Evolutionary conservation across 2,797 vertebrate species (phyloP), one percentile per base, ranked within the genome.

Genomic region (Melopsittacus undulatus): DNA sequence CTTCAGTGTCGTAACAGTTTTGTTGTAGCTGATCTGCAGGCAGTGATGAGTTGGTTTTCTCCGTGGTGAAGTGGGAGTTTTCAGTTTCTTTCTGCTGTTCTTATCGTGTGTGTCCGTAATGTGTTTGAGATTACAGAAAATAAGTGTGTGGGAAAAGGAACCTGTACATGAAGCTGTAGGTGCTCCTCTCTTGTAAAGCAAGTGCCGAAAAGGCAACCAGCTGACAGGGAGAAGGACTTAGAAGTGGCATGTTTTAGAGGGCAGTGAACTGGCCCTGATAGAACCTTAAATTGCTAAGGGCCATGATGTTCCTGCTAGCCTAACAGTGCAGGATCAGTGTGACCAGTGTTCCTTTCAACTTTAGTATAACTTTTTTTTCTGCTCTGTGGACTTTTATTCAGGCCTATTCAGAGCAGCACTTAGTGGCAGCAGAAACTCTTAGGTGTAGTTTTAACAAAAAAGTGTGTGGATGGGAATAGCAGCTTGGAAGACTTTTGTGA

Each of bases 21-120:
- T 64, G 19, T 43, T 43, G 27, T 29, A 32, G 27, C 22, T 45
- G 30, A 21, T 30, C 24, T 29, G 7, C 30, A 24, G 45, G 32
- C 8, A 4, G 16, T 13, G 23, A 23, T 54, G 43, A 52, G 4
- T 67, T 51, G 3, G 22, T 75, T 21, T 48, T 18, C 4, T 38
- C 21, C 0, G 0, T 7, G 56, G 7, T 54, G 34, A 52, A 24
- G 20, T 32, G 18, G 12, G 27, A 49, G 5, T 32, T 59, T n/a
- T 24, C 32, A 1, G 7, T 63, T 79, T 91, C 8, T 81, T 72
- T 54, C 17, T 5, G 1, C 36, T 42, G 5, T 74, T 77, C 18
- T 74, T 8, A 4, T 14, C 0, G 1, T 63, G 15, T 2, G 3
- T 57, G 20, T 43, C 29, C 2, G 0, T 40, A 29, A 36, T 0